Evolutionary conservation across 1,140 invertebrate species (phyloP).

Genomic region (Theocolax elegans): DNA sequence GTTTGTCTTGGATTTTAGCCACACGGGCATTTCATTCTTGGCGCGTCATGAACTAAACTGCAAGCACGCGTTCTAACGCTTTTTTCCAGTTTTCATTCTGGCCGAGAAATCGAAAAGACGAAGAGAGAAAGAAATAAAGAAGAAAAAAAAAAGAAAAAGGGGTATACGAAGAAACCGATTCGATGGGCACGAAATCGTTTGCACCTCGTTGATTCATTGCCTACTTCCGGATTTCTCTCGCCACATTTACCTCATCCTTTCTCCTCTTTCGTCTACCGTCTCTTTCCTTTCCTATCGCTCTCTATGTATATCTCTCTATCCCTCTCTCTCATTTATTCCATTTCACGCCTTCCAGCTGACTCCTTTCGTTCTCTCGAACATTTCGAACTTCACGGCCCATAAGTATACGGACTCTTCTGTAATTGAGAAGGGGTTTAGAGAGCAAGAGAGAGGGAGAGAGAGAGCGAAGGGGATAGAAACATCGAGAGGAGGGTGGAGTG

Average conservation of each 20-base stretch:
- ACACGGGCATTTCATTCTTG: no score
- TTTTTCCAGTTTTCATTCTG: neutral
- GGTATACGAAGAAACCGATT: neutral
- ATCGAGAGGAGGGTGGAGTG: neutral
- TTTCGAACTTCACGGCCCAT: neutral
- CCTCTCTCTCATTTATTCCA: neutral
- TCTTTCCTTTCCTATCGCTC: no score
- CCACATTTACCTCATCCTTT: constrained; percentile 16
- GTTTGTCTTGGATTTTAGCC: no score
- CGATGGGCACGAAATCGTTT: neutral
- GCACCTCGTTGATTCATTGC: constrained; percentile 10
- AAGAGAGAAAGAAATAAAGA: no score
- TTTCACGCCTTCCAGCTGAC: constrained; percentile 2
- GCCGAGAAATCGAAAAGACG: neutral
- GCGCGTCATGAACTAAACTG: no score
- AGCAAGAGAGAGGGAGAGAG: neutral
- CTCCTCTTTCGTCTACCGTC: no score
- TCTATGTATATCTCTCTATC: no score
- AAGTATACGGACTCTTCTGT: neutral
- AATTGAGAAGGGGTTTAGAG: neutral
- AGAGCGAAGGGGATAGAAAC: no score
- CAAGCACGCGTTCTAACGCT: no score
- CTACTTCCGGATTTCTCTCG: constrained; percentile 18
- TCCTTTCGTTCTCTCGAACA: neutral
- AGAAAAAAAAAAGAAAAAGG: neutral